Conservation (phyloP, 2,888 invertebrate species). For the Blera fallax region DNA sequence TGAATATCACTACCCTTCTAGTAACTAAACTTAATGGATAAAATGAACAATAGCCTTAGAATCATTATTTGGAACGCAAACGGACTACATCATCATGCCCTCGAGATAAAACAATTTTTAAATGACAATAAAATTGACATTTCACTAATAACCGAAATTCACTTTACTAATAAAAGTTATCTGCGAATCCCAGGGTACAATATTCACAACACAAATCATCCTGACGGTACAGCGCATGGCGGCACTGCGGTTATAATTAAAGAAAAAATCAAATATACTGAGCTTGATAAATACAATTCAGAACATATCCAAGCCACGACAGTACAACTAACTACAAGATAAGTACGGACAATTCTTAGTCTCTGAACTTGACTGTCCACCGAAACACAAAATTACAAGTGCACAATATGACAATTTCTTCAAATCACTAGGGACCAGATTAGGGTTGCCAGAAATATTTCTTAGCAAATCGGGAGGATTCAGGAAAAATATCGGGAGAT, state of each 20-base stretch:
- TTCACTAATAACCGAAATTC: too few relatives aligned
- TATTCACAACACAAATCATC: conserved; percentile 9
- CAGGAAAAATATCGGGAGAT: too few relatives aligned
- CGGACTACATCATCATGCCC: neutral
- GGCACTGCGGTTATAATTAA: conserved; percentile 17
- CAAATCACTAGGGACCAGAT: neutral
- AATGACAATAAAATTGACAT: too few relatives aligned
- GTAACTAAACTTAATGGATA: neutral
- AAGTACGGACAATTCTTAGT: neutral
- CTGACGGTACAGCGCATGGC: neutral
- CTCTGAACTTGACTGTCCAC: conserved; percentile 18
- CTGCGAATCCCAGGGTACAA: neutral
- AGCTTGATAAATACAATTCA: neutral
- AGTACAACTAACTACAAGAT: conserved; percentile 14
- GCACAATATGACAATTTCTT: neutral
- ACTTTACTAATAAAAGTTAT: too few relatives aligned
- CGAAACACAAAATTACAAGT: conserved; percentile 8
- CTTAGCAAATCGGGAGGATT: too few relatives aligned
- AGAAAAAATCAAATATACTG: conserved; percentile 1
- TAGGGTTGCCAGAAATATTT: too few relatives aligned
- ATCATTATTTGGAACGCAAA: neutral
- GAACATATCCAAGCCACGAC: conserved; percentile 17
- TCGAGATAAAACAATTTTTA: neutral
- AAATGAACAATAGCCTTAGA: neutral
- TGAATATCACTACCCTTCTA: neutral